These are phyloP conservation scores for Drosophila melanosoma DNA, from an alignment of 2,888 invertebrate species.

Conservation along the genomic window DNA sequence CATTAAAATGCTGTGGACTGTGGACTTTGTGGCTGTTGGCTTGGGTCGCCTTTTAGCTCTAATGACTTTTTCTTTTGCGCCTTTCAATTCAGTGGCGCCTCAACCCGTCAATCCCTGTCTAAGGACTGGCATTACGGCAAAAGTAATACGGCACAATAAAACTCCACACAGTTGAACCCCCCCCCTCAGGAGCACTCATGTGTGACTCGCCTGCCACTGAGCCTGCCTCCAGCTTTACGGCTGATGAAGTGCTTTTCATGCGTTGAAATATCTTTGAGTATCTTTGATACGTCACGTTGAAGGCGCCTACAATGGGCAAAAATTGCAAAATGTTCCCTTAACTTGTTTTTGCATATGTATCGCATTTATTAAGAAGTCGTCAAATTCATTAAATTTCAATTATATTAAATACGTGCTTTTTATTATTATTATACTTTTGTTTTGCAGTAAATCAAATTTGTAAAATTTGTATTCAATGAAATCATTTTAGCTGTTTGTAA, in stretches of 20 bases:
- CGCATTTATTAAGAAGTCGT: background rate
- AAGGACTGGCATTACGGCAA: conserved; percentile 40
- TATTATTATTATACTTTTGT: no score
- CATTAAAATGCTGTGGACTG: conserved; percentile 71
- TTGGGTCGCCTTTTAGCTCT: conserved; percentile 63
- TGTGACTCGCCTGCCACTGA: conserved; percentile 22
- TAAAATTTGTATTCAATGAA: background rate
- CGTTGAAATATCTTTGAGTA: conserved; percentile 65
- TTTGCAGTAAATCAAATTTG: background rate
- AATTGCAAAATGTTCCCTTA: background rate
- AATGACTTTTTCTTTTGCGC: conserved; percentile 67
- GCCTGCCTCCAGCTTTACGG: conserved; percentile 40
- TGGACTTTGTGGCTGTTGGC: conserved; percentile 55
- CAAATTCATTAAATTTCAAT: background rate
- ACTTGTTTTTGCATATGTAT: background rate
- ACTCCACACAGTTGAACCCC: conserved; percentile 18
- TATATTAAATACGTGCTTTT: background rate
- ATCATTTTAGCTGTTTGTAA: background rate
- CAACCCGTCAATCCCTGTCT: conserved; percentile 25
- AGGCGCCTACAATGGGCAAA: conserved; percentile 34
- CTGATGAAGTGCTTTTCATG: conserved; percentile 68
- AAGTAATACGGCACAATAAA: conserved; percentile 54
- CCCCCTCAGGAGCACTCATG: conserved; percentile 9
- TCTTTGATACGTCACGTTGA: conserved; percentile 59
- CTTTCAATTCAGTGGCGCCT: conserved; percentile 46